phyloP scores from a whole-genome alignment of 2,113 vertebrate species.

The Phalacrocorax pelagicus region DNA sequence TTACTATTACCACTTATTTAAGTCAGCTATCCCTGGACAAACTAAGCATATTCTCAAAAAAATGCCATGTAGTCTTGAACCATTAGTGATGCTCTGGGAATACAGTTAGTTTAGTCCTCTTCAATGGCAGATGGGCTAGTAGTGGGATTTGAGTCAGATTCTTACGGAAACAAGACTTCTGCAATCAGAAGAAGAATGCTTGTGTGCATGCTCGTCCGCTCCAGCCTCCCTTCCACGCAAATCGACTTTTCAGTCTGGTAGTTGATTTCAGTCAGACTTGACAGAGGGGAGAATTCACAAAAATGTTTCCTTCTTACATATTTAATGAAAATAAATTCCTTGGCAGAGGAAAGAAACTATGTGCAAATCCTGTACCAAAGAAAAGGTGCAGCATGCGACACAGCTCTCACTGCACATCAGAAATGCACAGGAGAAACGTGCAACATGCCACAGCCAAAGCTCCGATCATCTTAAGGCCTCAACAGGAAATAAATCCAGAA shows the following conservation, averaged over 20 bases:
- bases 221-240: neutral
- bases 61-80: neutral
- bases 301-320: neutral
- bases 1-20: neutral
- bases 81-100: neutral
- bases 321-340: neutral
- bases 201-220: neutral
- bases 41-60: neutral
- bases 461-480: neutral
- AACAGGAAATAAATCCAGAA: neutral
- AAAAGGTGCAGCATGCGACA: neutral
- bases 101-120: neutral
- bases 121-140: neutral
- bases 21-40: neutral
- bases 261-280: neutral
- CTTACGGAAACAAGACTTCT: neutral
- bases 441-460: neutral
- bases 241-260: neutral
- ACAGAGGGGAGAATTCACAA: neutral
- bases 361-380: neutral
- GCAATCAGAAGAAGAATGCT: no score
- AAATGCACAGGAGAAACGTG: neutral
- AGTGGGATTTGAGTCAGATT: rapidly evolving
- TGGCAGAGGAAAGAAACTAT: neutral
- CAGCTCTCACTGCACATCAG: neutral